Base-by-base conservation (phyloP, 2,113 vertebrate genomes). In the Mugil cephalus region DNA sequence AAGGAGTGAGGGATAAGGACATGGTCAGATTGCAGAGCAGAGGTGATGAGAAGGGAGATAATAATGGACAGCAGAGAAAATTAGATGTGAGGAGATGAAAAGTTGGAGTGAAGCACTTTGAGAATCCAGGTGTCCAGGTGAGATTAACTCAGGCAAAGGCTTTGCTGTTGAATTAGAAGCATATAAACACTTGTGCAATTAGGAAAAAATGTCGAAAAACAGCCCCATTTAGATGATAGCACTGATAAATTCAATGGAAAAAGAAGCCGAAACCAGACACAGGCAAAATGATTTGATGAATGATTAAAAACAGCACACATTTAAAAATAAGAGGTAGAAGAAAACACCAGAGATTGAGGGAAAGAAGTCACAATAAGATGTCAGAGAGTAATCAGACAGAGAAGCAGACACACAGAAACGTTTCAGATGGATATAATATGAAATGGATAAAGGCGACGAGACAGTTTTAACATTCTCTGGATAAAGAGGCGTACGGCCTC, bases 61-160 rank as follows among this genome's bases (percentile, higher is more conserved):
- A 52, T 58, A 47, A 68, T 36, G 30, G 43, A 58, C 66, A 51
- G 46, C 45, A 42, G 68, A 70, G 54, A 59, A 50, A 59, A 69
- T 39, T 46, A 61, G 50, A 55, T 35, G 40, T 30, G 39, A 24
- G 12, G 24, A 46, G 42, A 46, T 61, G 34, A 61, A 61, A 34
- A 61, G 58, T 15, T 61, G 58, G 45, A 61, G 58, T 46, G 24
- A 34, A 45, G 58, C 58, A 35, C 0, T 61, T 61, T 61, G 45
- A 61, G 24, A 46, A 61, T 61, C 42, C 42, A 30, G 24, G 2
- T 30, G 24, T 30, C 24, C 24, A 30, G 24, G 24, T 30, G 24
- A 30, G 24, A 3, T 30, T 5, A 30, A 5, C 24, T 30, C 24
- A 30, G 24, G 24, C 5, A 30, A 30, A 30, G 24, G 5, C 24